A percentile compares a stretch with the other conserved stretches of the same genome.
Evolutionary conservation across 1,140 invertebrate species (phyloP).

Genomic region (Drosophila guanche): DNA sequence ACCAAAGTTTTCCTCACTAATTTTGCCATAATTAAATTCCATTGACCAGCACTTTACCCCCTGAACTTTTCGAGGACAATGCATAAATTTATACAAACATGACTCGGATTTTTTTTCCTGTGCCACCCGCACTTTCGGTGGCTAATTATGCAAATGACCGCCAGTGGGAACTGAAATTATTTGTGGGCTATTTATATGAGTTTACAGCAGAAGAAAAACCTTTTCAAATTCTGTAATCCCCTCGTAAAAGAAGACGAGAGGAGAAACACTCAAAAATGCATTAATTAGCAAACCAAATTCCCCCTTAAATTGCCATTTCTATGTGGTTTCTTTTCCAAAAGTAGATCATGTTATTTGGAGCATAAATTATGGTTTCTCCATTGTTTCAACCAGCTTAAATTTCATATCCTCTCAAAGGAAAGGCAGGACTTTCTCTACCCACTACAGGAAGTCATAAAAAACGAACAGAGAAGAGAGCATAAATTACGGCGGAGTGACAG

Average conservation of each 20-base stretch:
- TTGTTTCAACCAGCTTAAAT: conserved; percentile 32
- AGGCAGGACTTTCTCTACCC: too few relatives aligned
- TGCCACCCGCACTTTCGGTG: not conserved
- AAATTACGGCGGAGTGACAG: conserved; percentile 43
- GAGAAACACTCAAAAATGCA: conserved; percentile 47
- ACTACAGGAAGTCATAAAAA: conserved; percentile 8
- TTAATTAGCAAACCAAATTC: conserved; percentile 60
- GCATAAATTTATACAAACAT: conserved; percentile 54
- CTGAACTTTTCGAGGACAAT: conserved; percentile 41
- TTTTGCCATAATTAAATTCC: conserved; percentile 39
- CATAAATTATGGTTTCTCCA: conserved; percentile 48
- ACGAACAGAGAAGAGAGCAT: conserved; percentile 17
- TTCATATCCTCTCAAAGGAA: conserved; percentile 27
- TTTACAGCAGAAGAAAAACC: conserved; percentile 12
- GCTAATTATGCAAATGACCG: conserved; percentile 68
- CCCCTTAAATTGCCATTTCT: conserved; percentile 27
- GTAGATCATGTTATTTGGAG: conserved; percentile 22
- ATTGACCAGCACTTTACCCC: conserved; percentile 14
- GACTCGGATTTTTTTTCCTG: conserved; percentile 29
- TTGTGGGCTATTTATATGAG: conserved; percentile 43
- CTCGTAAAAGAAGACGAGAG: conserved; percentile 13
- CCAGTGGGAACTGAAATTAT: conserved; percentile 29
- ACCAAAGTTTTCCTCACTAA: not conserved
- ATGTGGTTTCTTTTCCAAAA: conserved; percentile 13
- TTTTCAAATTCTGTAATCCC: conserved; percentile 41